These are phyloP conservation scores for Sebastes jordani DNA, from an alignment of 2,797 vertebrate genomes.

Conservation along the genomic window DNA sequence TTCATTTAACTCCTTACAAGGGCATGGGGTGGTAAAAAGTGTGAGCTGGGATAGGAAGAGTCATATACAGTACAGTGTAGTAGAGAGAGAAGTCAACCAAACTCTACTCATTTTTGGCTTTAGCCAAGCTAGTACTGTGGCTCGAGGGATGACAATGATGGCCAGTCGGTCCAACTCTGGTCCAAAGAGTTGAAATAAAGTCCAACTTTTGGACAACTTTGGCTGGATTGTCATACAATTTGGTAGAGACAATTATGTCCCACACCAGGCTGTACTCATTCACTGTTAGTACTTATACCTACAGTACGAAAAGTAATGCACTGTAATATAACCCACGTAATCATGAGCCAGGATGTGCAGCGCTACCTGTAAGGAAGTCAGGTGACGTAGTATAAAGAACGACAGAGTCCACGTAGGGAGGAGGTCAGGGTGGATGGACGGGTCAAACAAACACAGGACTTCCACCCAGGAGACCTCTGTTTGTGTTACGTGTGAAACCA, in stretches of 20 bases:
- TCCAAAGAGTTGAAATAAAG: neutral
- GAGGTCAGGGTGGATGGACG: no score
- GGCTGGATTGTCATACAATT: neutral
- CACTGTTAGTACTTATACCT: no score
- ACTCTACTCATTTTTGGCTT: neutral
- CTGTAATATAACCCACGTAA: no score
- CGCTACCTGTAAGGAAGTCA: no score
- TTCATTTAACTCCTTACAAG: constrained; percentile 55
- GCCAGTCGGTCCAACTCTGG: neutral
- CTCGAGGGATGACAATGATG: neutral
- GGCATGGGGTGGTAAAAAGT: constrained; percentile 28
- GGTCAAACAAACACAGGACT: no score
- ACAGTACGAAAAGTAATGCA: no score
- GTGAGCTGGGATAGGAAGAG: constrained; percentile 5
- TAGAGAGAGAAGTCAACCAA: neutral
- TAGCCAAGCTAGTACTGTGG: neutral
- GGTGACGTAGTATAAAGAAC: no score
- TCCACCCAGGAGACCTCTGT: no score
- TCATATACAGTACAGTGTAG: neutral
- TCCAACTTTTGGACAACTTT: neutral
- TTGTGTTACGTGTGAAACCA: no score
- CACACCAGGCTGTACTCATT: neutral
- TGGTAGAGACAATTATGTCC: neutral
- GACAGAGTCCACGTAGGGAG: no score
- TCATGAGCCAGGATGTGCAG: no score